A percentile compares a stretch with the other conserved stretches of the same genome.
Conservation (phyloP, 2,797 vertebrate genomes). For the Scleropages formosus region DNA sequence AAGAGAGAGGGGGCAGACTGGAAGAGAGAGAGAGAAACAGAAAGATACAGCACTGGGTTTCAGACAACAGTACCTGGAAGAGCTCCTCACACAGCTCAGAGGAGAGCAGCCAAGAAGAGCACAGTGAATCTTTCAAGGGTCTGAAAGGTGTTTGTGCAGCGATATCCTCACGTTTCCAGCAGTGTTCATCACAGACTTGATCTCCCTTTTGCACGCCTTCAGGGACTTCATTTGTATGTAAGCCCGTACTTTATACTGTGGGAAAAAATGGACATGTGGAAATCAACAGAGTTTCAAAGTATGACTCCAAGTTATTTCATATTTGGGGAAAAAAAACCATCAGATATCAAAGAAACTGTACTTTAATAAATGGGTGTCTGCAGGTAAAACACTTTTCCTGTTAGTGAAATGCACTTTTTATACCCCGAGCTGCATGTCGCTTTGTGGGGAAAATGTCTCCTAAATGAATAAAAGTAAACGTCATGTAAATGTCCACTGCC, state of each 20-base stretch:
- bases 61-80: background rate
- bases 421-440: too few relatives aligned
- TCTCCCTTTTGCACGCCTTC: slow-evolving; percentile 96
- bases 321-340: too few relatives aligned
- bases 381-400: too few relatives aligned
- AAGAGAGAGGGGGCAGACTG: slow-evolving; percentile 95
- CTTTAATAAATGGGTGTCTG: too few relatives aligned
- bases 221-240: slow-evolving; percentile 99
- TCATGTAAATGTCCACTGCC: background rate
- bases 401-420: too few relatives aligned
- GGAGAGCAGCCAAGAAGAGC: background rate
- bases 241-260: slow-evolving; percentile 94
- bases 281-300: background rate
- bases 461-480: background rate
- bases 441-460: too few relatives aligned
- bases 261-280: background rate
- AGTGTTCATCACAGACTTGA: slow-evolving; percentile 99
- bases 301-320: too few relatives aligned
- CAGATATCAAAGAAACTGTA: too few relatives aligned
- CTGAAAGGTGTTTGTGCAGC: background rate
- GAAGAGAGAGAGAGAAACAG: slow-evolving; percentile 35
- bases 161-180: slow-evolving; percentile 85
- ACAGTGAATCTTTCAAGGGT: background rate
- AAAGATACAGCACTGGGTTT: background rate
- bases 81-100: background rate